Evolutionary conservation across 1,140 invertebrate genomes (phyloP).

Genomic region (Brachionus paranguensis): DNA sequence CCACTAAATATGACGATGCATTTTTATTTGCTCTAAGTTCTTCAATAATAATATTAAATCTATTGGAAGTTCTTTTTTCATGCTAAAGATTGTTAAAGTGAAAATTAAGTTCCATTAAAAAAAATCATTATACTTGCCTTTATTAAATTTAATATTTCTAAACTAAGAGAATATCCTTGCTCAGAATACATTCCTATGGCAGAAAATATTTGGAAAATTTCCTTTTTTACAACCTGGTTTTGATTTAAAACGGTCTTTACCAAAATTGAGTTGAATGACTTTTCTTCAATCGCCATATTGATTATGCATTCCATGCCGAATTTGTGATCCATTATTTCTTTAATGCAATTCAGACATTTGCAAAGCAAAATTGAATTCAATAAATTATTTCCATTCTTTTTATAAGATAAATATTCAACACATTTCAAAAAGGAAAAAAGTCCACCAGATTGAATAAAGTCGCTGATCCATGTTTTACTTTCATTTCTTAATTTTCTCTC

Average conservation of each 20-base stretch:
- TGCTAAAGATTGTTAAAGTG: background rate
- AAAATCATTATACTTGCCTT: background rate
- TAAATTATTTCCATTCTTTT: background rate
- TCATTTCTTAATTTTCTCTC: background rate
- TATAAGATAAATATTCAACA: conserved; percentile 6
- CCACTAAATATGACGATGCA: background rate
- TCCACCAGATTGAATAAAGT: background rate
- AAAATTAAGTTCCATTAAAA: background rate
- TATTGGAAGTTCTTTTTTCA: background rate
- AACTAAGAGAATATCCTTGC: background rate
- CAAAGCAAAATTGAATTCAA: background rate
- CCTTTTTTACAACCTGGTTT: conserved; percentile 25
- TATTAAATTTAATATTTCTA: background rate
- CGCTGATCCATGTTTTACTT: background rate
- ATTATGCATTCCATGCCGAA: conserved; percentile 9
- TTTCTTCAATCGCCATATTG: background rate
- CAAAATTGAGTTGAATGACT: background rate
- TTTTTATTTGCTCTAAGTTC: conserved; percentile 9
- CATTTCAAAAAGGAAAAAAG: background rate
- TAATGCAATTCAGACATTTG: conserved; percentile 14
- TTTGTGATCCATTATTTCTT: conserved; percentile 7
- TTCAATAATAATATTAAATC: background rate
- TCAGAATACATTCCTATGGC: background rate
- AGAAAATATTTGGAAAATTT: conserved; percentile 30
- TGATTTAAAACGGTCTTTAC: background rate